Evolutionary conservation across 2,113 vertebrate species (phyloP), one percentile per base, ranked within the genome.

Genomic region (Neodon shergylaensis): DNA sequence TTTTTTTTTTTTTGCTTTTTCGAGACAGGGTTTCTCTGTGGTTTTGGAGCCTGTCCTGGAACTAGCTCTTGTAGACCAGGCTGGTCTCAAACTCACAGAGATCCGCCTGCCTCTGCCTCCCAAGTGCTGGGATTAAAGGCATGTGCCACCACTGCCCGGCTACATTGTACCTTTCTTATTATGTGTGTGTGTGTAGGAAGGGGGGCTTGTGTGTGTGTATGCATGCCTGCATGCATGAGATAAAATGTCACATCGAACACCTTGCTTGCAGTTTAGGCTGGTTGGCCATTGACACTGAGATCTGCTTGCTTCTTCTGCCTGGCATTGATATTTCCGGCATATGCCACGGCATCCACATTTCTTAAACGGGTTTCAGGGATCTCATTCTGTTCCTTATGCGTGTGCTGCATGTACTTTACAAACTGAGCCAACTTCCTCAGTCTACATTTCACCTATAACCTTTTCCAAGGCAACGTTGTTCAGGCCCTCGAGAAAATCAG

Each of bases 381-480:
- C 19, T 22, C 7, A 86, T 13, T 36, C 28, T 12, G 16, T 63
- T 47, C 42, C 17, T 85, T 17, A 47, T 22, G 7, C 14, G 33
- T 11, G 31, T 13, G 3, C 26, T 49, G 0, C 19, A 33, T 0
- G 2, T 12, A 13, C 63, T 19, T 47, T 33, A 49, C 26, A 21
- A 47, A 22, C 9, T 36, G 28, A 44, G 17, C 10, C 31, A 85
- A 85, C 26, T 14, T 66, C n/a, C 16, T 16, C 3, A 31, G 4
- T 44, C 7, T 16, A 13, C 79, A 39, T 84, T 94, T 89, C 10
- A 66, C 44, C 74, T 82, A 10, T 54, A 54, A 78, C 42, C 5
- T 54, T 63, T 39, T 54, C 16, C 2, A 7, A 58, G 1, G 6
- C 0, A 13, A 42, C 44, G 44, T 28, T 70, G 12, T 49, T 87